Conservation (phyloP, 2,888 invertebrate genomes). For the Sclerodermus sp. region DNA sequence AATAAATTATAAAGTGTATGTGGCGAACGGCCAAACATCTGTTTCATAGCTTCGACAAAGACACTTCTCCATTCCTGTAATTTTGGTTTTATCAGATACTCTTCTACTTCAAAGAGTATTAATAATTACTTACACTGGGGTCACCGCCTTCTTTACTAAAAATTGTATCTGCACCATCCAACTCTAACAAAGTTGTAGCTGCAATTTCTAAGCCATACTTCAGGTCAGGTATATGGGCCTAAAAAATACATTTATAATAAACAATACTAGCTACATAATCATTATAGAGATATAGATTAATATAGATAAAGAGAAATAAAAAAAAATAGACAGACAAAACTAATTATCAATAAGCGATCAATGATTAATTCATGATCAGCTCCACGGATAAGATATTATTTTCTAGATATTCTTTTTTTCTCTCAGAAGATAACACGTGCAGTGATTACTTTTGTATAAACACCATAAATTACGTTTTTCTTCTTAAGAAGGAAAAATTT, state of each 20-base stretch:
- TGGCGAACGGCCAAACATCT: constrained; percentile 65
- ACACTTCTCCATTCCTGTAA: constrained; percentile 64
- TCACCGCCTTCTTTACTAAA: constrained; percentile 59
- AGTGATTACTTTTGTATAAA: too few species aligned
- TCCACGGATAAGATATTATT: too few species aligned
- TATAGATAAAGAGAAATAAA: too few species aligned
- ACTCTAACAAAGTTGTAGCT: constrained; percentile 63
- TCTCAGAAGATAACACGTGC: too few species aligned
- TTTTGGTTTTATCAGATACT: constrained; percentile 4
- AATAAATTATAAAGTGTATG: constrained; percentile 69
- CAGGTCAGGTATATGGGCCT: constrained; percentile 68
- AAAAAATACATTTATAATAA: constrained; percentile 23
- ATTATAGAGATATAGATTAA: background rate
- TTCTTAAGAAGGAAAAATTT: too few species aligned
- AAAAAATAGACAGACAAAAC: too few species aligned
- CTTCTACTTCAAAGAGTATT: background rate
- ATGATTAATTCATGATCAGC: too few species aligned
- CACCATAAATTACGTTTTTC: too few species aligned
- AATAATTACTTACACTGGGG: background rate
- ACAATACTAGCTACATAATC: background rate
- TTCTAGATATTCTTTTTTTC: too few species aligned
- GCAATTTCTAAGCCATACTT: constrained; percentile 69
- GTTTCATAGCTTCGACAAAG: constrained; percentile 68
- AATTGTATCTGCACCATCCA: constrained; percentile 67
- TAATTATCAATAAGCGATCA: too few species aligned